A percentile compares a stretch with the other conserved stretches of the same genome.
phyloP scores from a whole-genome alignment of 2,888 invertebrate genomes.

The Phrixothrix hirtus region DNA sequence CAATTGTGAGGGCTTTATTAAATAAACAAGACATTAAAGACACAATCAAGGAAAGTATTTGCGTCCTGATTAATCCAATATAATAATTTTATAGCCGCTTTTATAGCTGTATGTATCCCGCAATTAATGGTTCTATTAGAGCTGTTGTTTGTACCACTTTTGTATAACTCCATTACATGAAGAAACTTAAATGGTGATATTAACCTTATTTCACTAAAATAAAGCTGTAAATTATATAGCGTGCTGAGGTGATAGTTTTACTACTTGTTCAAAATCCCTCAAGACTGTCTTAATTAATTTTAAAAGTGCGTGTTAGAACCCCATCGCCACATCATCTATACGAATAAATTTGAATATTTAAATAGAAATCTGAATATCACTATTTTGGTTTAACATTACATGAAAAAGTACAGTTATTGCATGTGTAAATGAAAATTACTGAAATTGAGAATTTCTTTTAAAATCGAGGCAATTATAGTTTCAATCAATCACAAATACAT shows the following conservation, averaged over 20 bases:
- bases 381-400: neutral
- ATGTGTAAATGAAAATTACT: too few relatives aligned
- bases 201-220: conserved; percentile 3
- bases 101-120: conserved; percentile 9
- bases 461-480: conserved; percentile 52
- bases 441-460: too few relatives aligned
- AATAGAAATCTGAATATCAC: neutral
- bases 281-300: conserved; percentile 12
- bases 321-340: neutral
- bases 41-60: conserved; percentile 10
- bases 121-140: conserved; percentile 4
- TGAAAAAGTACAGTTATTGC: neutral
- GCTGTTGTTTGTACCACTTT: neutral
- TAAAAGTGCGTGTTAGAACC: conserved; percentile 11
- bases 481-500: conserved; percentile 54
- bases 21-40: conserved; percentile 12
- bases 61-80: conserved; percentile 13
- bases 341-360: neutral
- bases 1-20: conserved; percentile 9
- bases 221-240: conserved; percentile 11
- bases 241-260: conserved; percentile 9
- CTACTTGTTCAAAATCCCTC: conserved; percentile 3
- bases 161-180: neutral
- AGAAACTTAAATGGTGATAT: neutral
- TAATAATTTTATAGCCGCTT: conserved; percentile 15